phyloP scores from a whole-genome alignment of 2,113 vertebrate species.

The Anguilla japonica region DNA sequence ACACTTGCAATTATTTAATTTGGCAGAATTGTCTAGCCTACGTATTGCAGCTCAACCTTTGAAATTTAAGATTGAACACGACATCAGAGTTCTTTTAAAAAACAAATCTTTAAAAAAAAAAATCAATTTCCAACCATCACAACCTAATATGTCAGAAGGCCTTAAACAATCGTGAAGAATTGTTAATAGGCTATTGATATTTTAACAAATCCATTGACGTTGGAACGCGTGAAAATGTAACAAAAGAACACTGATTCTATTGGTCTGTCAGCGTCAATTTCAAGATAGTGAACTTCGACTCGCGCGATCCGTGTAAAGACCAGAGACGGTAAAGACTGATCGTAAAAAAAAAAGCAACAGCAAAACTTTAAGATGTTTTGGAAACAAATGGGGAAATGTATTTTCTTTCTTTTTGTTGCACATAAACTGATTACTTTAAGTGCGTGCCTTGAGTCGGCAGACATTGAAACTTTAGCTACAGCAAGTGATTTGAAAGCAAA shows the following conservation, averaged over 20 bases:
- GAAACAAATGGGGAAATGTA: constrained; percentile 30
- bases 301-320: background rate
- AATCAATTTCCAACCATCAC: too few relatives aligned
- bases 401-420: constrained; percentile 36
- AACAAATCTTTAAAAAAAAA: too few relatives aligned
- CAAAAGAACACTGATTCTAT: background rate
- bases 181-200: background rate
- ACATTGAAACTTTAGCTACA: background rate
- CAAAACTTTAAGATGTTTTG: constrained; percentile 55
- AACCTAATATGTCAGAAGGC: too few relatives aligned
- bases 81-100: too few relatives aligned
- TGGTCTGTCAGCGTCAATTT: constrained; percentile 2
- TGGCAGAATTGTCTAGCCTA: too few relatives aligned
- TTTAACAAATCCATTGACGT: background rate
- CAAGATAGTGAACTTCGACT: background rate
- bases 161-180: background rate
- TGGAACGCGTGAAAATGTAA: background rate
- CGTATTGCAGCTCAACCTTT: too few relatives aligned
- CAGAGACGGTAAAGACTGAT: background rate
- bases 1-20: too few relatives aligned
- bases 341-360: background rate
- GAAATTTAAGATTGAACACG: too few relatives aligned
- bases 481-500: background rate
- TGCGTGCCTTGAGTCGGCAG: constrained; percentile 27
- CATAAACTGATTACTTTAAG: constrained; percentile 21